Evolutionary conservation across 2,113 vertebrate species (phyloP).

Genomic region (Oceanodroma tethys): DNA sequence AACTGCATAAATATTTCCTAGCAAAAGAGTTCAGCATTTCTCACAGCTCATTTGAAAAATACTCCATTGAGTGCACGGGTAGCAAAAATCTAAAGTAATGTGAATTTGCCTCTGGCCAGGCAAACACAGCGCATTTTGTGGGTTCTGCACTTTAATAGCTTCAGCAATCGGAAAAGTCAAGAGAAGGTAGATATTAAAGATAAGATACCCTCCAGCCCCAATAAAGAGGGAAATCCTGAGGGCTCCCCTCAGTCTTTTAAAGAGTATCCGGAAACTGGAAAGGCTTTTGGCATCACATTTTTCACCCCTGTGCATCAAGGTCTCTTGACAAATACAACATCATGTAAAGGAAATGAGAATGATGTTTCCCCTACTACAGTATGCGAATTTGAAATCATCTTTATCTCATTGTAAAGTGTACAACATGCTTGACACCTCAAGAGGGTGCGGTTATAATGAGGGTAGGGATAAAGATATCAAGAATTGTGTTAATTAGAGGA

Average conservation of each 20-base stretch:
- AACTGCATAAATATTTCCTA: constrained; percentile 48
- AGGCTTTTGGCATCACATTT: neutral
- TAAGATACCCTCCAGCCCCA: neutral
- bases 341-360: neutral
- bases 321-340: neutral
- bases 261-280: neutral
- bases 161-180: neutral
- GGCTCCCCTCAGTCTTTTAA: neutral
- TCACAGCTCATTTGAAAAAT: neutral
- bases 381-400: neutral
- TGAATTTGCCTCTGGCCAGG: neutral
- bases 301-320: neutral
- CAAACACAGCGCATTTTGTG: neutral
- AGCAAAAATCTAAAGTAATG: neutral
- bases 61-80: neutral
- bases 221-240: neutral
- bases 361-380: neutral
- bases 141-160: neutral
- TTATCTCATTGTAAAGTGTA: constrained; percentile 2
- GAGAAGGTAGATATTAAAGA: neutral
- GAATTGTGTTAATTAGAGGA: constrained; percentile 23
- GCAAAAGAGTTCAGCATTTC: neutral
- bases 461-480: constrained; percentile 18
- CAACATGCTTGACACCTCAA: constrained; percentile 11
- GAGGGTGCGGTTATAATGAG: constrained; percentile 15